Evolutionary conservation across 2,797 vertebrate genomes (phyloP).

Genomic region (Streptopelia turtur): DNA sequence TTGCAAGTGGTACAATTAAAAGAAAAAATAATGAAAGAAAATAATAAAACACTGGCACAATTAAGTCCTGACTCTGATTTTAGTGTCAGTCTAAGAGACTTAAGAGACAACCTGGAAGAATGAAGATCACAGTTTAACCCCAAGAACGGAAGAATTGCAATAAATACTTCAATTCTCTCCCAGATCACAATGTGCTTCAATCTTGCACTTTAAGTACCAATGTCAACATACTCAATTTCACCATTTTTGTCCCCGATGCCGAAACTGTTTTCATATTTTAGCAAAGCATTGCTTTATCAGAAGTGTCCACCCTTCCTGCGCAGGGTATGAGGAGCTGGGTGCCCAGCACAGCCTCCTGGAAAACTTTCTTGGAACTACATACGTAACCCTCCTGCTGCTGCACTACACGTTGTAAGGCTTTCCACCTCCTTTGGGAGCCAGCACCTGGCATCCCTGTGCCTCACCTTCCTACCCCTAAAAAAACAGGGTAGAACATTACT

Average conservation of each 20-base stretch:
- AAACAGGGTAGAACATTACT: not conserved
- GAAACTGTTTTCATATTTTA: not conserved
- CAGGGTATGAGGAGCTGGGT: not conserved
- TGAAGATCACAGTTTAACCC: not conserved
- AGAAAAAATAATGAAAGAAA: no score
- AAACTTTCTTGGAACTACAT: not conserved
- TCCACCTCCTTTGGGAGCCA: not conserved
- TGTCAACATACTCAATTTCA: not conserved
- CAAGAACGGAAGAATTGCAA: not conserved
- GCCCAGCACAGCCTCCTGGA: not conserved
- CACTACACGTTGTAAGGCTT: not conserved
- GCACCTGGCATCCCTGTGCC: not conserved
- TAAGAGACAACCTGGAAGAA: not conserved
- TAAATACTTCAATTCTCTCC: not conserved
- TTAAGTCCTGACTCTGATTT: not conserved
- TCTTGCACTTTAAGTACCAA: not conserved
- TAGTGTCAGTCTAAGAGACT: not conserved
- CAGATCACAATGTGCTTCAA: not conserved
- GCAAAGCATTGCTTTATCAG: not conserved
- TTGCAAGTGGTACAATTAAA: slow-evolving; percentile 19
- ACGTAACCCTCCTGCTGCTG: accelerated
- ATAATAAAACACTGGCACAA: not conserved
- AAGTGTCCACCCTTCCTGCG: not conserved
- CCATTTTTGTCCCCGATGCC: not conserved
- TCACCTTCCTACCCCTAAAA: not conserved